A percentile compares a stretch with the other conserved stretches of the same genome.
phyloP scores from a whole-genome alignment of 2,113 vertebrate genomes.

The Mixornis gularis region DNA sequence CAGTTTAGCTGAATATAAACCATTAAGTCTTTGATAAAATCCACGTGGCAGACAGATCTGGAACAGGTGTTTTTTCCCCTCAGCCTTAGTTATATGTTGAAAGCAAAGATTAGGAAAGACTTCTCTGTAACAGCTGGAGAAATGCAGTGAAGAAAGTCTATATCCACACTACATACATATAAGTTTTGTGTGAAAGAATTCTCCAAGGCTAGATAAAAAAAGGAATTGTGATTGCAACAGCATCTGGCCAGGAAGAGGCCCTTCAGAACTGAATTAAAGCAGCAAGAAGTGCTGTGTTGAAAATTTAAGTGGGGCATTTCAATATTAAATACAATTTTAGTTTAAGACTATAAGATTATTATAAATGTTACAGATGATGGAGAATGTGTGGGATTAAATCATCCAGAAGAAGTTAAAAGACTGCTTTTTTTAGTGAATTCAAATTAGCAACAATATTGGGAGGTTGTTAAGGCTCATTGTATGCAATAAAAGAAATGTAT shows the following conservation, averaged over 20 bases:
- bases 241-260: not conserved
- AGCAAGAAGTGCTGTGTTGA: not conserved
- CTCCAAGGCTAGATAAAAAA: not conserved
- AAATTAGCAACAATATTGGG: not conserved
- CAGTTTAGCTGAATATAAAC: not conserved
- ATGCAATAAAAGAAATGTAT: not conserved
- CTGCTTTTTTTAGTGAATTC: not conserved
- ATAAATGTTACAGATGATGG: not conserved
- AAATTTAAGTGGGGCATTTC: not conserved
- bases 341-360: not conserved
- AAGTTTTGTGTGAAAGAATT: not conserved
- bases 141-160: not conserved
- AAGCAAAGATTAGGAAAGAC: not conserved
- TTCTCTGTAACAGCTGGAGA: not conserved
- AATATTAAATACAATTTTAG: not conserved
- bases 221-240: not conserved
- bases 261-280: constrained; percentile 5
- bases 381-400: not conserved
- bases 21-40: not conserved
- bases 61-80: not conserved
- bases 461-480: not conserved
- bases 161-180: not conserved
- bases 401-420: not conserved
- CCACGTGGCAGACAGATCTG: not conserved
- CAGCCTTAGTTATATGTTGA: not conserved